phyloP scores from a whole-genome alignment of 2,797 vertebrate species.

The Antrozous pallidus region DNA sequence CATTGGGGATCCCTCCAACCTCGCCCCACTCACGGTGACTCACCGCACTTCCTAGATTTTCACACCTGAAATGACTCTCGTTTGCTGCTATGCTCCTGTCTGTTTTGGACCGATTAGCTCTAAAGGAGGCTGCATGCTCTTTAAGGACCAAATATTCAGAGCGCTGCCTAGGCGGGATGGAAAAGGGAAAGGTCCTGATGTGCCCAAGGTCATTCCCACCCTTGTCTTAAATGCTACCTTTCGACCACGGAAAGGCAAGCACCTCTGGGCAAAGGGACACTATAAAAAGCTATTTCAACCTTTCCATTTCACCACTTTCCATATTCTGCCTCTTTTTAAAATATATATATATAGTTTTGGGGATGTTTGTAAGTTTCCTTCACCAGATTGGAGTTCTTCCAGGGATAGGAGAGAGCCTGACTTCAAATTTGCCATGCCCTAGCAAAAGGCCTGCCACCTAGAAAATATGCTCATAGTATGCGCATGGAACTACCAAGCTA shows the following conservation, averaged over 20 bases:
- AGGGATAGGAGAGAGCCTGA: not conserved
- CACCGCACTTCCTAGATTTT: not conserved
- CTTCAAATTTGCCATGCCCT: not conserved
- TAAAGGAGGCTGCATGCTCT: not conserved
- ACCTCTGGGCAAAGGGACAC: not conserved
- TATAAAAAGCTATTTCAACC: not conserved
- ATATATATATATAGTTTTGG: not conserved
- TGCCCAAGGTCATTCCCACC: not conserved
- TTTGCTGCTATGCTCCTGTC: rapidly evolving
- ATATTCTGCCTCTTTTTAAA: not conserved
- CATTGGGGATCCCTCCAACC: not conserved
- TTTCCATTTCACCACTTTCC: not conserved
- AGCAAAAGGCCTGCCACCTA: not conserved
- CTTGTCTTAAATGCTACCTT: not conserved
- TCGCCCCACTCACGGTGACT: not conserved
- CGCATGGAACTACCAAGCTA: not conserved
- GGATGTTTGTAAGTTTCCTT: not conserved
- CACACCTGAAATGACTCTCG: not conserved
- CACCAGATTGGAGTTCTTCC: not conserved
- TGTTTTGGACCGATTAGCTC: not conserved
- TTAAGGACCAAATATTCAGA: not conserved
- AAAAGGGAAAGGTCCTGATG: not conserved
- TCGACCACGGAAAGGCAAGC: not conserved
- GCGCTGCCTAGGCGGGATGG: too few relatives aligned
- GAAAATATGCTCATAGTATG: not conserved